Evolutionary conservation across 2,888 invertebrate species (phyloP).

Genomic region (Acleris emargana): DNA sequence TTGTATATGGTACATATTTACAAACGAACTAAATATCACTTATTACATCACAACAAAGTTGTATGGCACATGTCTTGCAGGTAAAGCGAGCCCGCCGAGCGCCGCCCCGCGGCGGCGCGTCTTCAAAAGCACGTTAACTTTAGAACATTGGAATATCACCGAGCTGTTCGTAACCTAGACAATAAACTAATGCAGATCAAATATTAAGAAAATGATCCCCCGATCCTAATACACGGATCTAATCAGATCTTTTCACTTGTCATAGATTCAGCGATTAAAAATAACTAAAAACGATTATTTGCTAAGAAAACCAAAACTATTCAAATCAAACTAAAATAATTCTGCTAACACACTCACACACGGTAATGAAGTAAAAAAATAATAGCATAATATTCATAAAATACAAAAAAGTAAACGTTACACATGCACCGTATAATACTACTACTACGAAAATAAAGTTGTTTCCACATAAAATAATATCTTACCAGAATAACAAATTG

Average conservation of each 20-base stretch:
- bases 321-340: slow-evolving; percentile 81
- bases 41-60: slow-evolving; percentile 82
- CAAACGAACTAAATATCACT: slow-evolving; percentile 83
- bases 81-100: slow-evolving; percentile 51
- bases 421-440: slow-evolving; percentile 82
- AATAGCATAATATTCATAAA: slow-evolving; percentile 78
- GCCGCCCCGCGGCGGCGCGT: slow-evolving; percentile 58
- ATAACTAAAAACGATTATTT: slow-evolving; percentile 80
- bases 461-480: slow-evolving; percentile 79
- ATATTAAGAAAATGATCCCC: slow-evolving; percentile 59
- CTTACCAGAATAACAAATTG: slow-evolving; percentile 82
- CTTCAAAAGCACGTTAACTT: slow-evolving; percentile 69
- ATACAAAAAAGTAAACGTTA: slow-evolving; percentile 72
- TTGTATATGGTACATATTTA: slow-evolving; percentile 83
- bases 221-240: slow-evolving; percentile 54
- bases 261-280: slow-evolving; percentile 79
- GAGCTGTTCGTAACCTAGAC: slow-evolving; percentile 66
- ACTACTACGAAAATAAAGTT: slow-evolving; percentile 79
- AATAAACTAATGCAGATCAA: slow-evolving; percentile 75
- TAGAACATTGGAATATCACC: slow-evolving; percentile 72
- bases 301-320: slow-evolving; percentile 77
- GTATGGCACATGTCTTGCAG: slow-evolving; percentile 81
- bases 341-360: slow-evolving; percentile 83
- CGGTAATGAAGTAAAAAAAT: slow-evolving; percentile 75
- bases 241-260: slow-evolving; percentile 85